Evolutionary conservation across 2,797 vertebrate genomes (phyloP).

Genomic region (Hephaestus fuliginosus): DNA sequence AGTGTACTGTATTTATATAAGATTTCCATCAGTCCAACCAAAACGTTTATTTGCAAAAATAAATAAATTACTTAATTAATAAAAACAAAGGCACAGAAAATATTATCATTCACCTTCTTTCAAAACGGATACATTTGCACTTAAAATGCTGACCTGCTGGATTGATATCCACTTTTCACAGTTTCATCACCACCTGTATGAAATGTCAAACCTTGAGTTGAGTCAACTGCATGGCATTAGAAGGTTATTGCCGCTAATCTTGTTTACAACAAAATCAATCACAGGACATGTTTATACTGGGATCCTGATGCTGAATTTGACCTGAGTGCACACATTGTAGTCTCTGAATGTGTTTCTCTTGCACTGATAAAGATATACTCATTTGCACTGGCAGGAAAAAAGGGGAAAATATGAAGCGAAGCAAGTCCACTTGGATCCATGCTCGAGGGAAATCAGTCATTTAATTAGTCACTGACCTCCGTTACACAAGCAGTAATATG

Average conservation of each 20-base stretch:
- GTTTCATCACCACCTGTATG: not conserved
- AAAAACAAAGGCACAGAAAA: not conserved
- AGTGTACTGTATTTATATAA: constrained; percentile 13
- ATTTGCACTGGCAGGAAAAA: not conserved
- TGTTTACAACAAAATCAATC: not conserved
- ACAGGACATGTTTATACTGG: not conserved
- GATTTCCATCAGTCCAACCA: not conserved
- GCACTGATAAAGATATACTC: not conserved
- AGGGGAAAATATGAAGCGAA: constrained; percentile 1
- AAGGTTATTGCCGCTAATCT: not conserved
- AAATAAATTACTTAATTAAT: too few relatives aligned
- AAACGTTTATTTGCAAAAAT: constrained; percentile 7
- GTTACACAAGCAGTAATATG: constrained; percentile 18
- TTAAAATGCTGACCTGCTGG: constrained; percentile 13
- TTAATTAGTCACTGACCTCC: constrained; percentile 22
- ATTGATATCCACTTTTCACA: constrained; percentile 6
- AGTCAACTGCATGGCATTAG: not conserved
- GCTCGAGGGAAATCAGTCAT: constrained; percentile 27
- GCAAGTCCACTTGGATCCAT: constrained; percentile 4
- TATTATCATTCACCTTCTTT: not conserved
- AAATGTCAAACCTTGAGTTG: not conserved
- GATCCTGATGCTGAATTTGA: not conserved
- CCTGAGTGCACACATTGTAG: not conserved
- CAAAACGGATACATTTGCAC: constrained; percentile 22
- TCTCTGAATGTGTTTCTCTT: not conserved